Base-by-base conservation (phyloP, 1,140 invertebrate species). In the Dendrolimus punctatus region DNA sequence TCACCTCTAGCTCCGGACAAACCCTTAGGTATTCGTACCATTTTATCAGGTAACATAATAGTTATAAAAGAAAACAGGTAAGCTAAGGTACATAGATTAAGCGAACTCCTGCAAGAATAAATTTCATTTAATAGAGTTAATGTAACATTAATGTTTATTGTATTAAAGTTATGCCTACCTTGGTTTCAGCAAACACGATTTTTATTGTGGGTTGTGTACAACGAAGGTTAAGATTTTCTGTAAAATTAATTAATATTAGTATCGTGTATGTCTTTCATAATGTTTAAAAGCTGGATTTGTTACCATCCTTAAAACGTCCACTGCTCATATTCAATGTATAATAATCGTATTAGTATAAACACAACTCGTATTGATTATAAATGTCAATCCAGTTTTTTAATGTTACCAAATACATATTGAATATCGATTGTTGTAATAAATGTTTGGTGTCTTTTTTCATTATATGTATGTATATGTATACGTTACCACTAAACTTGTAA, bases 51-150 rank as follows among this genome's bases (percentile, higher is more conserved):
- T 42, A 57, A 9, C 8, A 51, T 40, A 55, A 51, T 54, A 49
- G 41, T 56, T 45, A 49, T 37, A 36, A 76, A 82, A 80, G 74
- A 85, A 82, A 80, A 81, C 81, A 82, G 74, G 76, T 77, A 69
- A 81, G 75, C 73, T 80, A 73, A 80, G 77, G 69, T 60, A 68
- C 51, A 10, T 80, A 79, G 60, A 49, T 54, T 73, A 80, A 73
- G 66, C 60, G 59, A 54, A 67, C 73, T 53, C 77, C 77, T 83
- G 70, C 81, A 76, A 68, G 66, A 80, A 78, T 80, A 53, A 69
- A 81, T 83, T 85, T 85, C 81, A 82, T 79, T 83, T 78, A 55
- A 72, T 81, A 83, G 78, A 80, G 70, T 80, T 71, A 73, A 58
- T 58, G 60, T 64, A 64, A 55, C 54, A 53, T 54, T 68, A 64